Base-by-base conservation (phyloP, 2,113 vertebrate species). In the Amphilophus citrinellus region DNA sequence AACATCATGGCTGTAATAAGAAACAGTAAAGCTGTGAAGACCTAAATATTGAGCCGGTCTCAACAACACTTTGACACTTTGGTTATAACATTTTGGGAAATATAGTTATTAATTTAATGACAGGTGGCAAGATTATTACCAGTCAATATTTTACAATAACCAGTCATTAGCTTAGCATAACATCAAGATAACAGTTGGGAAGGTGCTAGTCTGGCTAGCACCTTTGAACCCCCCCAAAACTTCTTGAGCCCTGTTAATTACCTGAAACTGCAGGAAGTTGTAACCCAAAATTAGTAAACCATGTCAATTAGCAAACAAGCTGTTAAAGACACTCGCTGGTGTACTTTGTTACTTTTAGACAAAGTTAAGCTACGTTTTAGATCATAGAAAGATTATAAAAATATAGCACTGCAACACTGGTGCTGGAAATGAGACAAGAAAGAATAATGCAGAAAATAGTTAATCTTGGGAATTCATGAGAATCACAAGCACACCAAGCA, bases 21-120 rank as follows among this genome's bases (percentile, higher is more conserved):
- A 61, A 61, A 81, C 65, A 50, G 4, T 3, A 42, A 79, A 35
- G 58, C 37, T 76, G 58, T 42, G 57, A 42, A 79, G 84, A 79
- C 35, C n/a, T 39, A 60, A 37, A 47, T 50, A 47, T 6, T 3
- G 5, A 22, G 61, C 30, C n/a, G 27, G 22, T 8, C 56, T 39
- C 44, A 62, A 62, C 27, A 14, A 37, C 30, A 35, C 50, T 42
- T 61, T 39, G 47, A 14, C 30, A 50, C 47, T 50, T 2, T 47
- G 44, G 8, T 14, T 6, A 47, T 5, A 47, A 47, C 14, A 47
- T 47, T 17, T 17, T 50, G 14, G 14, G 14, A 50, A 50, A 17
- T 17, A 15, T 15, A 50, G 15, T 50, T 50, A 17, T 17, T 50
- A 50, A 50, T 17, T 17, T 17, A 50, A 17, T 15, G 15, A 7